These are phyloP conservation scores for Dasyornis broadbenti DNA, from an alignment of 2,113 vertebrate genomes.

Conservation along the genomic window DNA sequence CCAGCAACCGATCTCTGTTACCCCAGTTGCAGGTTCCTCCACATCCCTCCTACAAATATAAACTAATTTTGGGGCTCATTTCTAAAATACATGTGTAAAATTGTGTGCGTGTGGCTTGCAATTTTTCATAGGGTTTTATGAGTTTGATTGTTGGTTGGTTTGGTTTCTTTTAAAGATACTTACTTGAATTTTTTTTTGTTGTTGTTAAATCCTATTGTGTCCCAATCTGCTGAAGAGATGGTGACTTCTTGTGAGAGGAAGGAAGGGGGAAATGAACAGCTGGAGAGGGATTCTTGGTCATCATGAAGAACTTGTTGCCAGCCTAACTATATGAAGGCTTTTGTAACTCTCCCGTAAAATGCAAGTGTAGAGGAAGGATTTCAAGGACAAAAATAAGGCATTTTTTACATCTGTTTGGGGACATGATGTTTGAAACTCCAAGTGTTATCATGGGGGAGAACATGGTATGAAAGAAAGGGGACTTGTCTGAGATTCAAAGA, in stretches of 20 bases:
- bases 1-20: not conserved
- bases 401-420: not conserved
- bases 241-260: not conserved
- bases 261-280: not conserved
- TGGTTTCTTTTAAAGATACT: not conserved
- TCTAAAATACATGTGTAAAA: not conserved
- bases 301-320: not conserved
- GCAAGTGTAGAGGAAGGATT: not conserved
- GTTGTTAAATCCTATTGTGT: not conserved
- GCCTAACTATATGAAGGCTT: not conserved
- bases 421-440: not conserved
- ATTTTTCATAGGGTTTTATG: not conserved
- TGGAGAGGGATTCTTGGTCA: not conserved
- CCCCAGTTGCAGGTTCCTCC: not conserved
- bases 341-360: not conserved
- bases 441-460: not conserved
- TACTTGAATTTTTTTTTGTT: not conserved
- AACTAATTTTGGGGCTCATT: not conserved
- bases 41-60: not conserved
- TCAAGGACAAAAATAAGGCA: not conserved
- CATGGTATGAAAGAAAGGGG: not conserved
- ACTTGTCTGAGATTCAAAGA: not conserved
- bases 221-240: not conserved
- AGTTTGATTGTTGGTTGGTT: not conserved
- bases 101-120: not conserved